Percentiles rank a stretch among this genome's conserved stretches.
Evolutionary conservation across 2,888 invertebrate species (phyloP).

Genomic region (Diabrotica balteata): DNA sequence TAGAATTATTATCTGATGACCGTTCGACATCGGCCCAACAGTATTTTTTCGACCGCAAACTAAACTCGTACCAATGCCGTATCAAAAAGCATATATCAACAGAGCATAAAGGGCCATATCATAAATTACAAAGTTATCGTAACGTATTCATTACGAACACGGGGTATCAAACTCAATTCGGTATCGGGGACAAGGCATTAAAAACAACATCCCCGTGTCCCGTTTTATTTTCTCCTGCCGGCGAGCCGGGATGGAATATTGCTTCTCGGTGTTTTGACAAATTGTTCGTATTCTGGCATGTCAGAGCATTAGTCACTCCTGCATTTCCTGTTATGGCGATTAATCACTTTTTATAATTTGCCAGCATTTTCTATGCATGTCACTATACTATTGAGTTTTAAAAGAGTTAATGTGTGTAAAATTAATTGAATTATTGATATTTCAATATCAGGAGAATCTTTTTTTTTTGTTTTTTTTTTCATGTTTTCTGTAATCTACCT

Average conservation of each 20-base stretch:
- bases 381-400: conserved; percentile 16
- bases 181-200: conserved; percentile 37
- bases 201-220: conserved; percentile 34
- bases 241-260: conserved; percentile 36
- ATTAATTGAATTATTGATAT: conserved; percentile 19
- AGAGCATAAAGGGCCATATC: conserved; percentile 26
- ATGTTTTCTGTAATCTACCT: no score
- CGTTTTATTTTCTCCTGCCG: conserved; percentile 31
- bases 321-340: conserved; percentile 32
- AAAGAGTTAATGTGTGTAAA: conserved; percentile 22
- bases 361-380: conserved; percentile 20
- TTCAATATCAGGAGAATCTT: no score
- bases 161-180: conserved; percentile 37
- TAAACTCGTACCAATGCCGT: conserved; percentile 14
- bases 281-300: conserved; percentile 38
- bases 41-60: neutral
- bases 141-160: conserved; percentile 38
- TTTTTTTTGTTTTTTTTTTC: no score
- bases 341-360: conserved; percentile 41
- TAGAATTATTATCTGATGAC: conserved; percentile 1
- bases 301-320: conserved; percentile 38
- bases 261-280: conserved; percentile 39
- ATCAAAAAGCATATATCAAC: conserved; percentile 33
- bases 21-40: neutral
- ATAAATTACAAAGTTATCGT: conserved; percentile 40